These are phyloP conservation scores for Campopleginae sp. DNA, from an alignment of 2,888 invertebrate species.

Conservation along the genomic window DNA sequence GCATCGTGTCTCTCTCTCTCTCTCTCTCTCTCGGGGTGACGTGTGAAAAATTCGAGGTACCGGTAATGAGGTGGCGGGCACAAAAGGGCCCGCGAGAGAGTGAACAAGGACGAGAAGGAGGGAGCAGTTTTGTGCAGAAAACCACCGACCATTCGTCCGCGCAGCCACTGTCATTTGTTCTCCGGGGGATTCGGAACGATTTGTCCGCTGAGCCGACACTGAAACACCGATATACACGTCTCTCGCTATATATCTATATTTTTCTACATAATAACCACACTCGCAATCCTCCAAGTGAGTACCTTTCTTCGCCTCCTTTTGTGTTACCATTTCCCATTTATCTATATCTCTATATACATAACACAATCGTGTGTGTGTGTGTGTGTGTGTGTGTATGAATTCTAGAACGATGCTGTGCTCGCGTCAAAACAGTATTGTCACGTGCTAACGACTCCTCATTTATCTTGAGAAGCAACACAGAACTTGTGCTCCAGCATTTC, in stretches of 20 bases:
- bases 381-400: constrained; percentile 64
- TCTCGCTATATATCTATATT: constrained; percentile 26
- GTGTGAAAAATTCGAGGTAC: constrained; percentile 81
- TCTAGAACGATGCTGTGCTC: constrained; percentile 64
- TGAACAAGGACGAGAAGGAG: constrained; percentile 42
- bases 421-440: constrained; percentile 82
- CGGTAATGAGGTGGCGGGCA: constrained; percentile 80
- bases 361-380: background rate
- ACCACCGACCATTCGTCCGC: constrained; percentile 54
- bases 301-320: constrained; percentile 61
- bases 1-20: constrained; percentile 42
- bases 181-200: constrained; percentile 78
- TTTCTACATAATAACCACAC: constrained; percentile 28
- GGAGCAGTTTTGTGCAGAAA: constrained; percentile 48
- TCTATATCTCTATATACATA: background rate
- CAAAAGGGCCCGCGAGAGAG: constrained; percentile 77
- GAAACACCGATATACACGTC: constrained; percentile 26
- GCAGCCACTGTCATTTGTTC: constrained; percentile 83
- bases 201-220: constrained; percentile 79
- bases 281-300: constrained; percentile 45
- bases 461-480: constrained; percentile 55
- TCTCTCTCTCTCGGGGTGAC: constrained; percentile 48
- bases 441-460: constrained; percentile 77
- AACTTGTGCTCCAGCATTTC: constrained; percentile 14
- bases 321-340: constrained; percentile 48